Conservation (phyloP, 2,113 vertebrate genomes). For the Empidonax traillii region DNA sequence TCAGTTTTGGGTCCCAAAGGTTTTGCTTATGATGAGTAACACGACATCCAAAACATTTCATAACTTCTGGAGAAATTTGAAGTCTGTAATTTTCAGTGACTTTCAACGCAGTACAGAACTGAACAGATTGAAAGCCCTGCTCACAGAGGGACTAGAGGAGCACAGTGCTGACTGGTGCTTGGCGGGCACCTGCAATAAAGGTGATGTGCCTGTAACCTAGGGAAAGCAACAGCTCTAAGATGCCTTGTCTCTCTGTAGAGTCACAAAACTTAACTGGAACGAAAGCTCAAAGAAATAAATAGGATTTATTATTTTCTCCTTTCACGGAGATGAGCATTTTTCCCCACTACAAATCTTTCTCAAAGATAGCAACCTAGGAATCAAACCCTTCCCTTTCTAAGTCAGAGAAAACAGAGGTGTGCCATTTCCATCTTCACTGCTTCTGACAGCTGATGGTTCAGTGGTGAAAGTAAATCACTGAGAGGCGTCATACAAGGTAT, state of each 20-base stretch:
- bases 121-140: not conserved
- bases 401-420: not conserved
- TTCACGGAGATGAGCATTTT: not conserved
- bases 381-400: not conserved
- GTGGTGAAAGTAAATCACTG: not conserved
- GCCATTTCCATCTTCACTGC: not conserved
- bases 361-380: not conserved
- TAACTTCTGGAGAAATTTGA: conserved; percentile 32
- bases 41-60: conserved; percentile 23
- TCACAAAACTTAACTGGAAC: not conserved
- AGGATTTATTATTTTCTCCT: not conserved
- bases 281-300: not conserved
- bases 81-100: conserved; percentile 21
- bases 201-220: not conserved
- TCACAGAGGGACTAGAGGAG: not conserved
- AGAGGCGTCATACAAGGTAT: not conserved
- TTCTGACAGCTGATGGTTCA: rapidly evolving
- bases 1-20: conserved; percentile 16
- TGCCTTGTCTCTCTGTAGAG: not conserved
- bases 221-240: not conserved
- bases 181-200: not conserved
- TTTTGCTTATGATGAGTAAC: conserved; percentile 10
- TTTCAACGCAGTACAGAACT: not conserved
- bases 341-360: not conserved
- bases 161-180: not conserved